Conservation (phyloP, 2,113 vertebrate genomes). For the Todiramphus saurophagus region DNA sequence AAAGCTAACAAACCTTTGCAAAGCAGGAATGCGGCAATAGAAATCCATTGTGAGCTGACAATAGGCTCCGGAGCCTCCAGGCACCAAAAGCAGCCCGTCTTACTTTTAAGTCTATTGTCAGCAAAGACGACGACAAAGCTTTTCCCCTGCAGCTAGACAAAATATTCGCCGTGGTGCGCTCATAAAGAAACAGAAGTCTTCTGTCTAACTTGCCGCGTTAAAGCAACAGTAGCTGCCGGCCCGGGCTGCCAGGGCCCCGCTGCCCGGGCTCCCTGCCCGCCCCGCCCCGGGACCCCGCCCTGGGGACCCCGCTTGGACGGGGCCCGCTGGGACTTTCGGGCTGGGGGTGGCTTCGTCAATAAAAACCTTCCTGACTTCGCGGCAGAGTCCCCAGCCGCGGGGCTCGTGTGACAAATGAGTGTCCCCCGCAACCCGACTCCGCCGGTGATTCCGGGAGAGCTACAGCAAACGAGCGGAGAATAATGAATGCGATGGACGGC, state of each 20-base stretch:
- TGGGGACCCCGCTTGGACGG: neutral
- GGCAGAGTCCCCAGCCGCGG: neutral
- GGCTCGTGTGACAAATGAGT: neutral
- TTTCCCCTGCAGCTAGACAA: conserved; percentile 75
- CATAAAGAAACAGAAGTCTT: conserved; percentile 64
- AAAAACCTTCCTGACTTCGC: neutral
- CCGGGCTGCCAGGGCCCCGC: neutral
- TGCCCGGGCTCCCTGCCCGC: neutral
- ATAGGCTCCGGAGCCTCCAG: conserved; percentile 67
- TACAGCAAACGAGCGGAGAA: neutral
- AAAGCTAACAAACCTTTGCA: conserved; percentile 83
- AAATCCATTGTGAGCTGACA: conserved; percentile 73
- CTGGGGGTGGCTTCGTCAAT: neutral
- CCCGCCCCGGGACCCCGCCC: neutral
- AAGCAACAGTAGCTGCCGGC: conserved; percentile 58
- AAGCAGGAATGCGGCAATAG: conserved; percentile 74
- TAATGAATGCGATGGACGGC: neutral
- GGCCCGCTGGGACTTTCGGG: neutral
- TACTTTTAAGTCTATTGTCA: conserved; percentile 79
- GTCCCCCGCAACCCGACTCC: neutral
- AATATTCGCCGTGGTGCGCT: conserved; percentile 70
- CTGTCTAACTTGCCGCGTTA: conserved; percentile 69
- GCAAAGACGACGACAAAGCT: conserved; percentile 73
- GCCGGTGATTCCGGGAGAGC: neutral
- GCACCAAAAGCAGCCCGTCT: conserved; percentile 74